phyloP scores from a whole-genome alignment of 2,113 vertebrate genomes.

The Chaenogobius annularis region DNA sequence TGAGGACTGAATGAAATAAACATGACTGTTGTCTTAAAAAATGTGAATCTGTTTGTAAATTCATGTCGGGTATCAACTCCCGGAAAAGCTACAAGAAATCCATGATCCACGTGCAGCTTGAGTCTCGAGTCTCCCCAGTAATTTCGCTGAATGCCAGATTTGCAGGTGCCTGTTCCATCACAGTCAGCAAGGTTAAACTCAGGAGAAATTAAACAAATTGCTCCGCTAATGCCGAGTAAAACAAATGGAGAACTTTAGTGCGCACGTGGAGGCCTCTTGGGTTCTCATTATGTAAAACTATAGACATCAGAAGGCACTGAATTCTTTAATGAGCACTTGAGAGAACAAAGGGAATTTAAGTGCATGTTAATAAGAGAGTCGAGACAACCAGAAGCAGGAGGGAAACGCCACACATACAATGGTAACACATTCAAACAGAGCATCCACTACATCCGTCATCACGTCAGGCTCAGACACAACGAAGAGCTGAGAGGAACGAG shows the following conservation, averaged over 20 bases:
- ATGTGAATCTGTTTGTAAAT: background rate
- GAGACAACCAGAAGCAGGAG: slow-evolving; percentile 74
- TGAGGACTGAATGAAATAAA: background rate
- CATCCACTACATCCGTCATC: background rate
- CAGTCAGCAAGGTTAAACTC: slow-evolving; percentile 83
- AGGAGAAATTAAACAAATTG: slow-evolving; percentile 86
- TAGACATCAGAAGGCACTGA: slow-evolving; percentile 80
- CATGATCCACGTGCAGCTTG: slow-evolving; percentile 14
- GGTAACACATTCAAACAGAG: background rate
- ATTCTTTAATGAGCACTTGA: slow-evolving; percentile 82
- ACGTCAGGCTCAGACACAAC: slow-evolving; percentile 28
- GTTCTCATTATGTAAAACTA: slow-evolving; percentile 85
- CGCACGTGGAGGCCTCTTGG: slow-evolving; percentile 77
- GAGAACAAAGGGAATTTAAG: slow-evolving; percentile 84
- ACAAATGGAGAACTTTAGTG: slow-evolving; percentile 81
- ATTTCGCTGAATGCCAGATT: slow-evolving; percentile 59
- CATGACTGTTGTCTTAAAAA: background rate
- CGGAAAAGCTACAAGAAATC: slow-evolving; percentile 18
- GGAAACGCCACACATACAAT: slow-evolving; percentile 64
- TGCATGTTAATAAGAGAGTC: slow-evolving; percentile 79
- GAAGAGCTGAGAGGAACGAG: slow-evolving; percentile 35
- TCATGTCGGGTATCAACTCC: slow-evolving; percentile 16
- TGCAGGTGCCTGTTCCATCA: slow-evolving; percentile 75
- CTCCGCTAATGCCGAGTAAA: slow-evolving; percentile 81
- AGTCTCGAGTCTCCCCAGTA: slow-evolving; percentile 43